Base-by-base conservation (phyloP, 2,113 vertebrate species). In the Tupaia tana region DNA sequence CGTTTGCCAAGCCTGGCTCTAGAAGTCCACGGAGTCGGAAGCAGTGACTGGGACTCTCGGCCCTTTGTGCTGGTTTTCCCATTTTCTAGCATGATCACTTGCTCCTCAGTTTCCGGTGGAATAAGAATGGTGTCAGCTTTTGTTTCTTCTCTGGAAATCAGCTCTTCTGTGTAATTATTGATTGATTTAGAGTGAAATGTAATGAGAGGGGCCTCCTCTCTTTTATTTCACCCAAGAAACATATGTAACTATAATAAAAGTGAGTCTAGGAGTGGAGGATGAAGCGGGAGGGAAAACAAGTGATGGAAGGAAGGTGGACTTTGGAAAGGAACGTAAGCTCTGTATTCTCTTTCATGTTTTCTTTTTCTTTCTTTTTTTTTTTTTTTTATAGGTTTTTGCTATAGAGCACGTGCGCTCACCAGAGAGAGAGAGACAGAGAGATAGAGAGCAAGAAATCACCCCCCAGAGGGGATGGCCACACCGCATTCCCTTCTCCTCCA, bases 281-380 rank as follows among this genome's bases (percentile, higher is more conserved):
- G 20, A 74, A 63, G 25, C 29, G 9, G 77, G 54, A 64, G 54
- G 54, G 59, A 77, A 86, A 52, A 71, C 18, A 11, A 54, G 34
- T 67, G 15, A 13, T 9, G 24, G 80, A 83, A 61, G 56, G 82
- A 86, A 86, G 59, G 19, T 27, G 19, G 89, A 29, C 52, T 73
- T 31, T n/a, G 6, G 58, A 69, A 88, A 73, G 11, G 43, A 9
- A n/a, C 3, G 0, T 31, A 25, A 67, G 27, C 5, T 2, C 16
- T 63, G 3, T 52, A 5, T 43, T 66, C 16, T 73, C 74, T 89
- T 91, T 43, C 18, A 6, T 29, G 29, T 61, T 80, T 79, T 61
- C 52, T 73, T 73, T 89, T 91, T 43, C 18, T 89, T 91, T 43
- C 18, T n/a, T n/a, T n/a, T n/a, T n/a, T n/a, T n/a, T n/a, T n/a